Conservation (phyloP, 2,797 vertebrate genomes). For the Sebastes nivosus region DNA sequence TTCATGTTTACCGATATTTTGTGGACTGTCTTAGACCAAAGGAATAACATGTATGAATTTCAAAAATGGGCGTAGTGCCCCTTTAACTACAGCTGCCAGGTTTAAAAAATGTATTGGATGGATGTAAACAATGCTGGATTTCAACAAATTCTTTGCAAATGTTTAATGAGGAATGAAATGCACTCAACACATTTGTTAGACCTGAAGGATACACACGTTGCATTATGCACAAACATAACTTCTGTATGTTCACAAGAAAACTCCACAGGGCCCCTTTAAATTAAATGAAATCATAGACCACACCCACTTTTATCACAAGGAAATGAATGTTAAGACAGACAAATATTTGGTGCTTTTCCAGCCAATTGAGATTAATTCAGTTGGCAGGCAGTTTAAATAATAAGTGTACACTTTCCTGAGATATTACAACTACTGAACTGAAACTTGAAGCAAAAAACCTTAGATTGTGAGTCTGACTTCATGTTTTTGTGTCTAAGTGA, state of each 20-base stretch:
- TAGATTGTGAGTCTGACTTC: neutral
- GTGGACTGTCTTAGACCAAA: neutral
- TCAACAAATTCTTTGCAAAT: neutral
- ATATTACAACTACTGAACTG: neutral
- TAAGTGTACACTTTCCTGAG: neutral
- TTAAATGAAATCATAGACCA: neutral
- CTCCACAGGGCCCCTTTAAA: neutral
- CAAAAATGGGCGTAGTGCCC: neutral
- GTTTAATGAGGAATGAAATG: neutral
- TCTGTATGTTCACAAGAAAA: neutral
- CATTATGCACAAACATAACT: neutral
- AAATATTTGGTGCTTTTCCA: neutral
- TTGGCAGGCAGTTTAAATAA: neutral
- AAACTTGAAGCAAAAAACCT: neutral
- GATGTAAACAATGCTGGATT: neutral
- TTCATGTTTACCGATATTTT: neutral
- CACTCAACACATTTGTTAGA: neutral
- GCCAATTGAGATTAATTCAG: neutral
- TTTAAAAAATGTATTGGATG: neutral
- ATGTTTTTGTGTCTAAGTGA: too few species aligned
- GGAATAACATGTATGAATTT: neutral
- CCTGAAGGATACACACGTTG: neutral
- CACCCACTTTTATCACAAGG: neutral
- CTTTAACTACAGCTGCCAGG: neutral
- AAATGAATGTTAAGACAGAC: neutral